Percentiles rank a stretch among this genome's conserved stretches.
Conservation (phyloP, 2,888 invertebrate genomes). For the Sycophila texana region DNA sequence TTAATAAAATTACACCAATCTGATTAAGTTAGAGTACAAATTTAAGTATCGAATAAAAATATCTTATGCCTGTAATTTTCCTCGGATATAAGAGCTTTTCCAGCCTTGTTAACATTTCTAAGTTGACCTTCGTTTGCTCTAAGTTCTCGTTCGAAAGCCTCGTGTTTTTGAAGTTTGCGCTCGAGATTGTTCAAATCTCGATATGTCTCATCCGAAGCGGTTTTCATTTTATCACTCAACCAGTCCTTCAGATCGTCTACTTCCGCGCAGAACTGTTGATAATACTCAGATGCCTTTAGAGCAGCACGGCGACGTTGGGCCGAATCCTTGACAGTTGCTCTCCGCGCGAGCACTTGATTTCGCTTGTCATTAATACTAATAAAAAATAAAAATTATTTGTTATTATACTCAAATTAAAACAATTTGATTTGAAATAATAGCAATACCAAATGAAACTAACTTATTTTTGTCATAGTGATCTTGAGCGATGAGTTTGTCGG, state of each 20-base stretch:
- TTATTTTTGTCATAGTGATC: conserved; percentile 88
- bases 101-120: conserved; percentile 88
- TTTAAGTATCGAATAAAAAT: not conserved
- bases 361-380: conserved; percentile 83
- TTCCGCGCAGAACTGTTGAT: conserved; percentile 94
- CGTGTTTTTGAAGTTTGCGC: conserved; percentile 95
- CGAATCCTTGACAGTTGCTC: conserved; percentile 85
- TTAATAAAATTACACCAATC: not conserved
- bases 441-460: conserved; percentile 76
- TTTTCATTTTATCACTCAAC: conserved; percentile 94
- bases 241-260: conserved; percentile 93
- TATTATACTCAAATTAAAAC: not conserved
- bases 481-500: conserved; percentile 86
- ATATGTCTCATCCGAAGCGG: conserved; percentile 95
- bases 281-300: conserved; percentile 89
- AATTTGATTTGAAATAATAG: not conserved
- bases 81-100: conserved; percentile 84
- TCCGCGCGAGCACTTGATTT: conserved; percentile 84
- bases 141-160: conserved; percentile 96
- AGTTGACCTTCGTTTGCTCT: conserved; percentile 96
- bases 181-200: conserved; percentile 92
- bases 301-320: conserved; percentile 85
- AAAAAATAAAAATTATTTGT: conserved; percentile 23
- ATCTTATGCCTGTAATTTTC: conserved; percentile 79
- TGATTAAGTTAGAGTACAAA: not conserved